phyloP scores from a whole-genome alignment of 2,888 invertebrate genomes.

The Brachyopa scutellaris region DNA sequence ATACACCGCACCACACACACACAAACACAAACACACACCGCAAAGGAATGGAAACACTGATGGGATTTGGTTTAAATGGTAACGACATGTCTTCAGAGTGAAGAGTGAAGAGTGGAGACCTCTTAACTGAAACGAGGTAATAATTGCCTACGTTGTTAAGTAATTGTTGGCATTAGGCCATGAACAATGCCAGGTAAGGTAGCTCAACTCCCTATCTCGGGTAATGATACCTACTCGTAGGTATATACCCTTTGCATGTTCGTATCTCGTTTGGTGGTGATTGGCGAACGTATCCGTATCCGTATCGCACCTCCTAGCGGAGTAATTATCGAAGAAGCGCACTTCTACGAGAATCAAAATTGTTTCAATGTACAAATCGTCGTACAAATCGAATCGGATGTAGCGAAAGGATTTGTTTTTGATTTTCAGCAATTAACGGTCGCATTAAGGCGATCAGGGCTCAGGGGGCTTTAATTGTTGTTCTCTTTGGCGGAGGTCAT shows the following conservation, averaged over 20 bases:
- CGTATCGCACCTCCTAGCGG: not conserved
- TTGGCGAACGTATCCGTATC: constrained; percentile 11
- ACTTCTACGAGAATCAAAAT: constrained; percentile 15
- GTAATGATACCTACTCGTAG: too few relatives aligned
- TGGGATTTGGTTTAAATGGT: constrained; percentile 4
- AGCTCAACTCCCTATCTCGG: not conserved
- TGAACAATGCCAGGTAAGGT: constrained; percentile 39
- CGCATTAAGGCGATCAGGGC: constrained; percentile 48
- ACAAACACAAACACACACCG: not conserved
- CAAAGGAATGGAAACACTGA: too few relatives aligned
- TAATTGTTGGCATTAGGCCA: constrained; percentile 61
- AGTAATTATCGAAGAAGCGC: constrained; percentile 23
- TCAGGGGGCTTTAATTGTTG: constrained; percentile 62
- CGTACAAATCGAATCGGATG: constrained; percentile 20
- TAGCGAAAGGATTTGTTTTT: constrained; percentile 37
- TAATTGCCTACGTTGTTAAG: constrained; percentile 49
- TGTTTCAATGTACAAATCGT: too few relatives aligned
- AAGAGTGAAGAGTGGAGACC: too few relatives aligned
- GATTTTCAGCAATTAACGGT: constrained; percentile 55
- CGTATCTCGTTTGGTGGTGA: not conserved
- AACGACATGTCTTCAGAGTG: constrained; percentile 6
- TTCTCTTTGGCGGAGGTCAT: constrained; percentile 39
- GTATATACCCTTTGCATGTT: constrained; percentile 20
- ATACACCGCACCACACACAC: not conserved
- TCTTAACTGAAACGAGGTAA: constrained; percentile 59